Conservation (phyloP, 2,797 vertebrate genomes). For the Dermochelys coriacea region DNA sequence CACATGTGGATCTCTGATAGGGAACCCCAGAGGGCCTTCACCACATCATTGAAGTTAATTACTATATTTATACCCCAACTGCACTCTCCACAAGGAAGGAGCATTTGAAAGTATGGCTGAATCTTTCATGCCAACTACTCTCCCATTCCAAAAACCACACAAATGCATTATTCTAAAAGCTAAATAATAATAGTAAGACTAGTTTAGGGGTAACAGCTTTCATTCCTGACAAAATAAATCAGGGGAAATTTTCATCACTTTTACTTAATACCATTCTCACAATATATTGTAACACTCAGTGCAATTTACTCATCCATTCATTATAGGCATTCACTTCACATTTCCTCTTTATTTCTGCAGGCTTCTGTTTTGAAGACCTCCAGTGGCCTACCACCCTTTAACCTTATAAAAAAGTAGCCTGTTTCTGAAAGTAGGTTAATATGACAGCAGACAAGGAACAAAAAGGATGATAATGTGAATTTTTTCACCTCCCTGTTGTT, state of each 20-base stretch:
- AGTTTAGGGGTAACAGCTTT: not conserved
- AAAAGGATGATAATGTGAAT: not conserved
- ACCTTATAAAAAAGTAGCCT: constrained; percentile 20
- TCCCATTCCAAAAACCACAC: not conserved
- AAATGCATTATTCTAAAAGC: not conserved
- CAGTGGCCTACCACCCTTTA: not conserved
- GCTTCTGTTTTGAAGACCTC: not conserved
- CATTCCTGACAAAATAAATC: not conserved
- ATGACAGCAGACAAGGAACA: not conserved
- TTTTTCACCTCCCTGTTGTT: not conserved
- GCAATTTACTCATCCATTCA: constrained; percentile 28
- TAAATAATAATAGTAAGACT: not conserved
- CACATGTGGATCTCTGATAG: not conserved
- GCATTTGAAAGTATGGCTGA: not conserved
- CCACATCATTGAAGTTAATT: not conserved
- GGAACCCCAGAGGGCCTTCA: not conserved
- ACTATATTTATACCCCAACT: not conserved
- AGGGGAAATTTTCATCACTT: not conserved
- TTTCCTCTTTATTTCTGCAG: not conserved
- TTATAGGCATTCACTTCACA: not conserved
- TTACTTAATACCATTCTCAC: constrained; percentile 7
- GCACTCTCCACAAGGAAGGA: not conserved
- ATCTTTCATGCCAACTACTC: not conserved
- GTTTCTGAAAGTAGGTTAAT: not conserved
- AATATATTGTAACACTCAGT: constrained; percentile 13